These are phyloP conservation scores for Brachionichthys hirsutus DNA, from an alignment of 2,113 vertebrate species.

Conservation along the genomic window DNA sequence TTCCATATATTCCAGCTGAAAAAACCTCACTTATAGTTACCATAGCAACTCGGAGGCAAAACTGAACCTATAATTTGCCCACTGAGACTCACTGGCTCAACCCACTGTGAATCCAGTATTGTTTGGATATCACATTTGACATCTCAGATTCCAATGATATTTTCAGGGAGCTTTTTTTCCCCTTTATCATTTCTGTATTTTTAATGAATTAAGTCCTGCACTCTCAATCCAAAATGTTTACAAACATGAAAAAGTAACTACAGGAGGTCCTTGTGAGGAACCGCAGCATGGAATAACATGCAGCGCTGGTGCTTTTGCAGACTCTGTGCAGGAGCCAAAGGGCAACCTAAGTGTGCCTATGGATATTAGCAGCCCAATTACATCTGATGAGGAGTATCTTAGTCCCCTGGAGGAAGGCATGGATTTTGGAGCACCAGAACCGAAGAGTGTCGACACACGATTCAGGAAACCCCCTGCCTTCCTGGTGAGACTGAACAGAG, in stretches of 20 bases:
- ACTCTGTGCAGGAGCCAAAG: conserved; percentile 65
- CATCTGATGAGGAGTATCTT: conserved; percentile 97
- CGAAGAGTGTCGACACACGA: conserved; percentile 72
- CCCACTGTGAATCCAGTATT: conserved; percentile 62
- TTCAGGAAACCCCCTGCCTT: conserved; percentile 91
- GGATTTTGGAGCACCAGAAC: conserved; percentile 76
- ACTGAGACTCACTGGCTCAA: conserved; percentile 51
- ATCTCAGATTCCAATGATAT: conserved; percentile 35
- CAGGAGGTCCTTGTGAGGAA: not conserved
- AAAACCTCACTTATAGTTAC: conserved; percentile 74
- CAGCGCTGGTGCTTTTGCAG: conserved; percentile 45
- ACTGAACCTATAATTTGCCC: conserved; percentile 75
- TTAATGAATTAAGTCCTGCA: not conserved
- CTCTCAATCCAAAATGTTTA: not conserved
- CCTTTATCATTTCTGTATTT: not conserved
- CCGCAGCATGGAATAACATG: not conserved
- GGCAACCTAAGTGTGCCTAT: conserved; percentile 72
- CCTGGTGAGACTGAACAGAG: conserved; percentile 77
- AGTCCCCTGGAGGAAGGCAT: conserved; percentile 93
- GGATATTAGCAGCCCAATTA: conserved; percentile 91
- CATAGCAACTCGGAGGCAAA: conserved; percentile 77
- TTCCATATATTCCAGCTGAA: conserved; percentile 69
- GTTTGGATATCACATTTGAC: conserved; percentile 55
- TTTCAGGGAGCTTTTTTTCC: not conserved
- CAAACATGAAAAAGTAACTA: too few relatives aligned